Conservation (phyloP, 2,888 invertebrate species). For the Tridacna crocea region DNA sequence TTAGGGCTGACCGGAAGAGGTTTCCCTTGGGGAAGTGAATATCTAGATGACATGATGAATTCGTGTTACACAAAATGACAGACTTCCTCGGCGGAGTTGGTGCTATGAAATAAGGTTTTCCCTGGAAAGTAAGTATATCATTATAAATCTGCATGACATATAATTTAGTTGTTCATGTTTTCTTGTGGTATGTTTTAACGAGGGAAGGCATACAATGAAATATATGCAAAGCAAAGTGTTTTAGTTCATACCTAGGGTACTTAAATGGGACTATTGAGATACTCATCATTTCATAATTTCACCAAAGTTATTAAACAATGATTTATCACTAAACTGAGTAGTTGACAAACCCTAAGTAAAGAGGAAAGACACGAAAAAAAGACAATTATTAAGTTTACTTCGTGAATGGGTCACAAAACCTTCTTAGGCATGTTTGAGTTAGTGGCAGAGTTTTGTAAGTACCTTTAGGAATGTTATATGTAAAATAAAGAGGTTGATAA, state of each 20-base stretch:
- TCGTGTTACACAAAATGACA: slow-evolving; percentile 3
- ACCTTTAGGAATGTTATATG: no score
- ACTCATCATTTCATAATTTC: no score
- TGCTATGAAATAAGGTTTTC: not conserved
- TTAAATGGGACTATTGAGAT: not conserved
- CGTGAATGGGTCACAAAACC: no score
- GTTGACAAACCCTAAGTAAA: no score
- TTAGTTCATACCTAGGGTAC: not conserved
- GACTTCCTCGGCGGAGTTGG: slow-evolving; percentile 8
- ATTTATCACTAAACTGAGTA: no score
- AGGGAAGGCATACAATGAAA: not conserved
- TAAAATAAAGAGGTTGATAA: no score
- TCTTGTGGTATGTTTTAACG: not conserved
- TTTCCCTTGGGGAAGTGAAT: slow-evolving; percentile 10
- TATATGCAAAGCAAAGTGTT: not conserved
- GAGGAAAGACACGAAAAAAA: no score
- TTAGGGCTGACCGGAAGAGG: not conserved
- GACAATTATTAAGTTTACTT: no score
- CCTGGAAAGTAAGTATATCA: not conserved
- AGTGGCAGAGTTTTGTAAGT: no score
- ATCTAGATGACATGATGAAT: not conserved
- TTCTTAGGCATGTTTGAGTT: no score
- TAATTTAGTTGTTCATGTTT: no score
- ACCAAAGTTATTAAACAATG: not conserved
- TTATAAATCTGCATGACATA: no score